phyloP scores from a whole-genome alignment of 1,140 invertebrate species.

The Bombus consobrinus region DNA sequence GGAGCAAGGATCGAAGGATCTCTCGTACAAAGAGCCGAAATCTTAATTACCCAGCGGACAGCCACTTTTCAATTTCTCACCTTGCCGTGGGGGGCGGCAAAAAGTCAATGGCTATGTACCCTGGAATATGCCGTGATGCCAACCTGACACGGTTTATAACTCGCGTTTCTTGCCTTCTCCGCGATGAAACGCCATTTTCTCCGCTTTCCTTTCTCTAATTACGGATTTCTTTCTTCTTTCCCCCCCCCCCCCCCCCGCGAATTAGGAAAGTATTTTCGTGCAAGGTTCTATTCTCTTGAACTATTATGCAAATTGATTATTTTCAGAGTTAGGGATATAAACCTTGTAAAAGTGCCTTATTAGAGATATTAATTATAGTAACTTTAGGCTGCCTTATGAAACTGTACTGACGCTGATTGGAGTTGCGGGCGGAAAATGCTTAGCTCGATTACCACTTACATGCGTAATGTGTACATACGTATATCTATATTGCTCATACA shows the following conservation, averaged over 20 bases:
- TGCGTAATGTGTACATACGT: too few species aligned
- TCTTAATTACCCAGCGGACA: conserved; percentile 62
- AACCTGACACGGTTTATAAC: conserved; percentile 22
- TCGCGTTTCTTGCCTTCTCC: conserved; percentile 20
- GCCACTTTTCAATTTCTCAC: conserved; percentile 71
- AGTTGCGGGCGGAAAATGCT: too few species aligned
- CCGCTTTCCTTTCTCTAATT: neutral
- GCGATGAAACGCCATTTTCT: neutral
- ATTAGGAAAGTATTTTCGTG: too few species aligned
- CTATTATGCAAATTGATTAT: too few species aligned
- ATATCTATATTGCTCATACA: too few species aligned
- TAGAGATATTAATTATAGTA: too few species aligned
- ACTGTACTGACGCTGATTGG: too few species aligned
- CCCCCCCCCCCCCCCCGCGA: rapidly evolving
- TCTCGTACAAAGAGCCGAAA: conserved; percentile 38
- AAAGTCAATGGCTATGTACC: conserved; percentile 33
- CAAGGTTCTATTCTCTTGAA: too few species aligned
- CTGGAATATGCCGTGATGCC: conserved; percentile 30
- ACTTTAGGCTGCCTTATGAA: too few species aligned
- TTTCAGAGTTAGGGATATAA: too few species aligned
- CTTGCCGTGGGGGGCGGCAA: conserved; percentile 17
- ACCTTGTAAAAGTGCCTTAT: too few species aligned
- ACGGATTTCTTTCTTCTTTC: neutral
- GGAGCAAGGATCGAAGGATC: neutral
- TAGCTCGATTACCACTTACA: too few species aligned